Base-by-base conservation (phyloP, 1,140 invertebrate species). In the Halyomorpha halys region DNA sequence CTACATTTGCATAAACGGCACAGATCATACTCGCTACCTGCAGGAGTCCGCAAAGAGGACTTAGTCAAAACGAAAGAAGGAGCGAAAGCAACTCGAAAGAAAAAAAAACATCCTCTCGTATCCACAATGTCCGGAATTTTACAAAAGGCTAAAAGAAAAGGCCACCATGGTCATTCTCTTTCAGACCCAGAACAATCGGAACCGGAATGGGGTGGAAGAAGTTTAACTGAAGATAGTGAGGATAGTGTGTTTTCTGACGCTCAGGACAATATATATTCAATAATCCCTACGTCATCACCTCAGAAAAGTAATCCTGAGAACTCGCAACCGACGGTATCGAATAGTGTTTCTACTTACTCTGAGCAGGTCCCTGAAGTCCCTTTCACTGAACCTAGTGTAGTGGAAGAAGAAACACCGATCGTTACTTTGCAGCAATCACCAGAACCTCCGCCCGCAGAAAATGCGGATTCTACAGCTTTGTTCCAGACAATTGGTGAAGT, bases 151-250 rank as follows among this genome's bases (percentile, higher is more conserved):
- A 86, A 86, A 74, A 74, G 84, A 69, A 82, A 82, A 76, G 80
- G 79, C 21, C 72, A 72, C 66, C 75, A 75, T 3, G 74, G 75
- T 16, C 82, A 81, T 68, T 87, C 83, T 0, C 68, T 87, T 30
- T 89, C 86, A 9, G 86, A 88, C 74, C 84, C 85, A 4, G 86
- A 89, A 74, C 85, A 86, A 51, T 87, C 86, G 0, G 86, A 89
- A 74, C 83, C 82, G 23, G 86, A 89, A 71, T 87, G 84, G 84
- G 82, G 81, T 21, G 67, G 70, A 9, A 74, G 82, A 69, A 84
- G 83, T 71, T 66, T 67, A 25, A 74, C 82, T 2, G 85, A 86
- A 74, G 84, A 86, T 68, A 85, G 84, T 64, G 70, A 71, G 70
- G 84, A 84, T 64, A 85, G 83, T 71, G 79, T 84, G 2, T 82